phyloP scores from a whole-genome alignment of 1,140 invertebrate genomes.

The Trissolcus basalis region DNA sequence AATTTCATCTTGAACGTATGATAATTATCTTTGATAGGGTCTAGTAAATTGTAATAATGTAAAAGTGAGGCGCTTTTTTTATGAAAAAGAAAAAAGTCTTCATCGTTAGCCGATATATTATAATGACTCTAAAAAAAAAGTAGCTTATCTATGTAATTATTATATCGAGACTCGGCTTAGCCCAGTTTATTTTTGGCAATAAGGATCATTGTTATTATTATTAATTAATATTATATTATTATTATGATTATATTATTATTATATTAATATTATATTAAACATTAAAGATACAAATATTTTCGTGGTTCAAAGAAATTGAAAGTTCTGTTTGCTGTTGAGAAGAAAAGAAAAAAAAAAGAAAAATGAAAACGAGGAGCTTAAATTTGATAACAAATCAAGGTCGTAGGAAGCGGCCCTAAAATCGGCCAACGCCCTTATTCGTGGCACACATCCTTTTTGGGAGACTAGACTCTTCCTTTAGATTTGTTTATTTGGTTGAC shows the following conservation, averaged over 20 bases:
- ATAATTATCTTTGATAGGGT: slow-evolving; percentile 58
- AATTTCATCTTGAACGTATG: slow-evolving; percentile 58
- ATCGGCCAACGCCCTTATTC: slow-evolving; percentile 67
- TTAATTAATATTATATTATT: slow-evolving; percentile 49
- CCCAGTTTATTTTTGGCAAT: slow-evolving; percentile 59
- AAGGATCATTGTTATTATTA: slow-evolving; percentile 61
- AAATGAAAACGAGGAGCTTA: slow-evolving; percentile 31
- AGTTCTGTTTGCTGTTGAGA: slow-evolving; percentile 46
- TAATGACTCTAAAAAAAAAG: slow-evolving; percentile 50
- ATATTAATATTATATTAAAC: slow-evolving; percentile 52
- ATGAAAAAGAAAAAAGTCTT: slow-evolving; percentile 55
- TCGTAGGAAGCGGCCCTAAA: slow-evolving; percentile 59
- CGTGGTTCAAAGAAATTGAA: slow-evolving; percentile 48
- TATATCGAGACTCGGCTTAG: slow-evolving; percentile 58
- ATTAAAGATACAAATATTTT: slow-evolving; percentile 56
- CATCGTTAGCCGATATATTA: slow-evolving; percentile 58
- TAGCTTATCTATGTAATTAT: slow-evolving; percentile 58
- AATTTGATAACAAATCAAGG: slow-evolving; percentile 42
- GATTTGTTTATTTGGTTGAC: slow-evolving; percentile 68
- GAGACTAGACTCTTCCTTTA: slow-evolving; percentile 64
- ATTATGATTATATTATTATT: slow-evolving; percentile 44
- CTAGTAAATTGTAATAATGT: slow-evolving; percentile 56
- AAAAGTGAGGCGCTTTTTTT: slow-evolving; percentile 57
- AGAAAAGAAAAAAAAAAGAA: no score
- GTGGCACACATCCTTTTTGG: slow-evolving; percentile 65